Conservation (phyloP, 2,797 vertebrate species). For the Halcyon chelicuti region DNA sequence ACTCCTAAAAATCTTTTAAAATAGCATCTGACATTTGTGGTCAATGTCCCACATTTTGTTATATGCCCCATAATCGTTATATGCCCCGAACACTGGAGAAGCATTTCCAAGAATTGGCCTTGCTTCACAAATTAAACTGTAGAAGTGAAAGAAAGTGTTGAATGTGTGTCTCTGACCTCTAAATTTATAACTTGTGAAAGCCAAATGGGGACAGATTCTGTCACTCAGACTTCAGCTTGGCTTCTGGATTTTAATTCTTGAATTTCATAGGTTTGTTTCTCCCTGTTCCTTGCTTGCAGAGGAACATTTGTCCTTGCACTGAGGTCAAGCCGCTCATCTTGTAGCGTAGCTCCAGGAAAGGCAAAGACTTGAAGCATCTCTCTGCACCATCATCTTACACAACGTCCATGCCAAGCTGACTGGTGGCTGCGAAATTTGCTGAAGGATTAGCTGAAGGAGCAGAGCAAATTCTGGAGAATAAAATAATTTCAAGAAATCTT, state of each 20-base stretch:
- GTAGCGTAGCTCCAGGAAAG: not conserved
- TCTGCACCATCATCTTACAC: not conserved
- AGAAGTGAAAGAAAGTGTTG: not conserved
- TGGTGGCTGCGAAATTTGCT: not conserved
- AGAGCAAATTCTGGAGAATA: not conserved
- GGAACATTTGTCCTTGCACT: not conserved
- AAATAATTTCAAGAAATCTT: not conserved
- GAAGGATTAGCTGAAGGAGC: not conserved
- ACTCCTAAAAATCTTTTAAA: not conserved
- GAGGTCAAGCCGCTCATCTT: not conserved
- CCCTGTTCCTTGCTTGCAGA: not conserved
- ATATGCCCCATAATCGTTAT: too few relatives aligned
- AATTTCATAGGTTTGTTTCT: not conserved
- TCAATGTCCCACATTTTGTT: rapidly evolving
- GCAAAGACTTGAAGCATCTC: not conserved
- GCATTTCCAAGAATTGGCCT: not conserved
- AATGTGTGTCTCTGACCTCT: not conserved
- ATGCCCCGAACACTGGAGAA: not conserved
- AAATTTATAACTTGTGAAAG: not conserved
- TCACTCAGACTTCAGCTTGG: not conserved
- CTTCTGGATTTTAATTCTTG: not conserved
- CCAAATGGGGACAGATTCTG: not conserved
- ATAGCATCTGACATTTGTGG: not conserved
- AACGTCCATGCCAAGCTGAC: rapidly evolving
- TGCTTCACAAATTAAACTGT: not conserved